Base-by-base conservation (phyloP, 2,888 invertebrate genomes). In the Troides aeacus region DNA sequence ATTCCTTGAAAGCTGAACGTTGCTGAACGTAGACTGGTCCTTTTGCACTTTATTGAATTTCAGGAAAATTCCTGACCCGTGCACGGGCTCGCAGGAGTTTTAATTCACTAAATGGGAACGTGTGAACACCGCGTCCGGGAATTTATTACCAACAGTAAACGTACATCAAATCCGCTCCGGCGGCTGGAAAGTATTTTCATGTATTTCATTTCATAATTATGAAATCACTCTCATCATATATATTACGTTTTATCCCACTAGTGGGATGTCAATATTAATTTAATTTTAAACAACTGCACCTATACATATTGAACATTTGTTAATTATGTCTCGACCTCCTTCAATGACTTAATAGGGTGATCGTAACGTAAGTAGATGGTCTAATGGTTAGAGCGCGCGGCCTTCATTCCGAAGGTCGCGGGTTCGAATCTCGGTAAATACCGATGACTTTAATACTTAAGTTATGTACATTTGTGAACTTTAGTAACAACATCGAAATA, bases 31-130 rank as follows among this genome's bases (percentile, higher is more conserved):
- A 62, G 53, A 66, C 61, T 21, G 69, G 46, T 42, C 74, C 78
- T 75, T 71, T 74, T 77, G 78, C 78, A 78, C 85, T 85, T 85
- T 88, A 89, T 89, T 89, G 86, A 87, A 88, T 89, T 89, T 87
- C 82, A 82, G 84, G 77, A 78, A 84, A 87, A 88, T 88, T 85
- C 85, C 85, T 84, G 84, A 86, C 88, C 85, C 86, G 86, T 85
- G 82, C 83, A 79, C 66, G 39, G 71, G 69, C 69, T 63, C 68
- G 68, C 69, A 73, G 68, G 79, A 81, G 81, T 83, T 85, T 84
- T 81, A 83, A 82, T 81, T 80, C 80, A 78, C 78, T 76, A 72
- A 72, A 72, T 74, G 70, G 68, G 78, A 70, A 78, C 76, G 79
- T 77, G 78, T 70, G 74, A 78, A 77, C 72, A 68, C 66, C 74